A percentile compares a stretch with the other conserved stretches of the same genome.
These are phyloP conservation scores for Montipora sp. DNA, from an alignment of 64 coral and sea anemone genomes.

Conservation along the genomic window DNA sequence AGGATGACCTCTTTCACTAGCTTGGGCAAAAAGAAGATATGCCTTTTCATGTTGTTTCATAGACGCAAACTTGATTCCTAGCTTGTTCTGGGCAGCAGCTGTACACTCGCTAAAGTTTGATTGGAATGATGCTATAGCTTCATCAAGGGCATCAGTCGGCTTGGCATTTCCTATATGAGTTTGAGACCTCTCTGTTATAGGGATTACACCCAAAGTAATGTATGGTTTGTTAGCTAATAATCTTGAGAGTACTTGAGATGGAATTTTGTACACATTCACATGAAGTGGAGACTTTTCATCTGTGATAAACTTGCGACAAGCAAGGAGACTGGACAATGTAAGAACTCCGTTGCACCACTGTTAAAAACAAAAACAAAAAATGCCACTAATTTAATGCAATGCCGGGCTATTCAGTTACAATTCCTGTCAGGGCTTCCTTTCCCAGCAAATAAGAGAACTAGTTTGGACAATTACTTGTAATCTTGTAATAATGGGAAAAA, in stretches of 20 bases:
- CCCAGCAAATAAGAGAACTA: no score
- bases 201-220: constrained; percentile 33
- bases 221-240: constrained; percentile 26
- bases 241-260: constrained; percentile 63
- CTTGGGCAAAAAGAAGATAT: constrained; percentile 82
- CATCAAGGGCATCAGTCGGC: constrained; percentile 61
- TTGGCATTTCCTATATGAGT: constrained; percentile 48
- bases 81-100: constrained; percentile 87
- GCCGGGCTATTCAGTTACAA: background rate
- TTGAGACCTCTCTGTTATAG: constrained; percentile 41
- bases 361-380: constrained; percentile 7
- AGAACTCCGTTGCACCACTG: constrained; percentile 88
- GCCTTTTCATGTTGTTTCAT: constrained; percentile 75
- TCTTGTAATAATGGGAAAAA: no score
- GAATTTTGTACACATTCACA: constrained; percentile 67
- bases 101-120: constrained; percentile 83
- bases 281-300: constrained; percentile 76
- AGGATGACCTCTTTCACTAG: constrained; percentile 80
- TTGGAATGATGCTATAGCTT: constrained; percentile 84
- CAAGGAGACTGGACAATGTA: constrained; percentile 76
- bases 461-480: no score
- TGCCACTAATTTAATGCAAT: background rate
- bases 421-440: no score
- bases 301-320: constrained; percentile 65
- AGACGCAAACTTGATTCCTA: constrained; percentile 84